Base-by-base conservation (phyloP, 1,140 invertebrate species). In the Magallana gigas region DNA sequence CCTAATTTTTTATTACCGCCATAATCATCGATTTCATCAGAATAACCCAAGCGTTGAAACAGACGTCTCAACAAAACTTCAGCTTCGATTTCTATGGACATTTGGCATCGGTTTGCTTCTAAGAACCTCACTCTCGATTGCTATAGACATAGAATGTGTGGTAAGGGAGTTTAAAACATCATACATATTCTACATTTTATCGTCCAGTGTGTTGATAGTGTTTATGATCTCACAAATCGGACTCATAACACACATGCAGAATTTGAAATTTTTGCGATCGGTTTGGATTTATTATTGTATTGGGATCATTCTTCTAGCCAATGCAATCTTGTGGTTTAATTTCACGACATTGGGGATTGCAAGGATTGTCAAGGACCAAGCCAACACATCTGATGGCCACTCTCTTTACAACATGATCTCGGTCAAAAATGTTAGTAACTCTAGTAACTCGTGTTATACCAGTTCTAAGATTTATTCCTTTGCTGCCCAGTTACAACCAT, bases 261-360 rank as follows among this genome's bases (percentile, higher is more conserved):
- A 76, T 76, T 9, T 76, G 9, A 29, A 12, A 76, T 76, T 76
- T 5, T 36, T 4, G 23, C 68, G 23, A 14, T 76, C 68, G 5
- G 12, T 29, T 12, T 76, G 68, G 68, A 29, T 76, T 12, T 12
- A 76, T 9, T 76, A 76, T 76, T 76, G 23, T 12, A 76, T 29
- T 76, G 68, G 68, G 5, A 76, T 76, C 6, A 76, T 76, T 36
- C 68, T 76, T 11, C 68, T 76, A 29, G 68, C 68, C 23, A 76
- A 76, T 29, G 68, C 68, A 76, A 36, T 9, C 36, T 29, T 76
- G 9, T 76, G 68, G 68, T 76, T 76, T 36, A 29, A 36, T 6
- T 29, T 36, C 12, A 29, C 68, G 0, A 29, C 68, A 12, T 6
- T 29, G 8, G 68, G 68, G 11, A 76, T 23, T 76, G 23, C 23